These are phyloP conservation scores for Eledone cirrhosa DNA, from an alignment of 2,888 invertebrate genomes.

Conservation along the genomic window DNA sequence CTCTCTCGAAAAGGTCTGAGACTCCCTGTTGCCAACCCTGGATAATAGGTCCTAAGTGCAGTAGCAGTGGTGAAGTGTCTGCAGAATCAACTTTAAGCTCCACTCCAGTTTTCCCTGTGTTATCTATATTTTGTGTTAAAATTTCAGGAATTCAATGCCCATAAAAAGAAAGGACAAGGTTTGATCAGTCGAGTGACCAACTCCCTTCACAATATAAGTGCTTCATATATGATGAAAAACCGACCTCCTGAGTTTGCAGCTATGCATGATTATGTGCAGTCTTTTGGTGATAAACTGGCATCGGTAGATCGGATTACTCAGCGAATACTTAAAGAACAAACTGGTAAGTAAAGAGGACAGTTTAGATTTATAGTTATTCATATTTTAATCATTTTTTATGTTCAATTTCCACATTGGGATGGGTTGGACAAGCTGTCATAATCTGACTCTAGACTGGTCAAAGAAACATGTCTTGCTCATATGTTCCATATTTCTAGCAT, in stretches of 20 bases:
- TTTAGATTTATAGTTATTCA: too few relatives aligned
- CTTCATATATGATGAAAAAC: slow-evolving; percentile 71
- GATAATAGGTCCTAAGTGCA: too few relatives aligned
- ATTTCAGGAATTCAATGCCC: slow-evolving; percentile 73
- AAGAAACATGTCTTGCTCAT: too few relatives aligned
- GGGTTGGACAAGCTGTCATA: not conserved
- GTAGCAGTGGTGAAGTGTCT: too few relatives aligned
- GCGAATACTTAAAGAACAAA: slow-evolving; percentile 75
- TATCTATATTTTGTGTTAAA: too few relatives aligned
- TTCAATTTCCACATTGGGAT: too few relatives aligned
- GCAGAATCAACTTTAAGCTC: too few relatives aligned
- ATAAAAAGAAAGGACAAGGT: slow-evolving; percentile 73
- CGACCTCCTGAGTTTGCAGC: slow-evolving; percentile 74
- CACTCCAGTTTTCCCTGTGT: too few relatives aligned
- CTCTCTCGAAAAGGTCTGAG: too few relatives aligned
- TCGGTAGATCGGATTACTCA: slow-evolving; percentile 75
- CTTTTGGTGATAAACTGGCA: slow-evolving; percentile 73
- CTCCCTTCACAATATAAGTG: slow-evolving; percentile 72
- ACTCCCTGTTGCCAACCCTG: not conserved
- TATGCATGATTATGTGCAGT: slow-evolving; percentile 73
- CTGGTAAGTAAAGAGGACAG: slow-evolving; percentile 65
- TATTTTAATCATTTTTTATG: too few relatives aligned
- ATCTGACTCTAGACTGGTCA: too few relatives aligned
- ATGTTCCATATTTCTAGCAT: too few relatives aligned
- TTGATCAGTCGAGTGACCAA: slow-evolving; percentile 72